Percentiles rank a stretch among this genome's conserved stretches.
Conservation (phyloP, 2,113 vertebrate genomes). For the Syrrhaptes paradoxus region DNA sequence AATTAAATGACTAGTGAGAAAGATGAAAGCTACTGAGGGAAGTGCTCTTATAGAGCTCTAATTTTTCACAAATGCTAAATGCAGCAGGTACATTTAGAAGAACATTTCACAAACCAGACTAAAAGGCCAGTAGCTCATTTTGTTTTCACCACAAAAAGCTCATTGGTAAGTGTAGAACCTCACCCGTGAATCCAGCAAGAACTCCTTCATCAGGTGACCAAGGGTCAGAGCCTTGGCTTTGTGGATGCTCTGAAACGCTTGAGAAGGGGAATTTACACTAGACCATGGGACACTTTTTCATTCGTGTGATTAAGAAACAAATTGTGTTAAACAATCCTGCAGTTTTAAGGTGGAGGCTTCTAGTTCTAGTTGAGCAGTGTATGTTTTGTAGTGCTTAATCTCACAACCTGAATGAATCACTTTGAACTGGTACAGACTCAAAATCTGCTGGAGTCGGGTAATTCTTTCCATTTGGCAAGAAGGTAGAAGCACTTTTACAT, state of each 20-base stretch:
- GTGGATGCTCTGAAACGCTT: neutral
- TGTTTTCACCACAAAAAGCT: neutral
- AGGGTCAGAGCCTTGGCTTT: neutral
- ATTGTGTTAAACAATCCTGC: neutral
- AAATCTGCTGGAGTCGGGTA: neutral
- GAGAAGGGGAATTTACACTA: neutral
- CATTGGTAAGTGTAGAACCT: neutral
- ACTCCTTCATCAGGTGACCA: neutral
- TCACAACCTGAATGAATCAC: neutral
- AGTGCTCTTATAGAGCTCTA: accelerated
- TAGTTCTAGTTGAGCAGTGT: neutral
- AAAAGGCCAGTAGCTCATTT: neutral
- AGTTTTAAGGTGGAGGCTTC: neutral
- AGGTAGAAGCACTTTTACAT: neutral
- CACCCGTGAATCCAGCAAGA: neutral
- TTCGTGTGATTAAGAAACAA: neutral
- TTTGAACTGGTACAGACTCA: neutral
- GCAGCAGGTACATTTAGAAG: neutral
- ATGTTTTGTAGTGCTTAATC: neutral
- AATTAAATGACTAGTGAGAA: neutral
- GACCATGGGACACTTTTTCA: neutral
- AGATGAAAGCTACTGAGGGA: neutral
- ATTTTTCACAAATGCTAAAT: neutral
- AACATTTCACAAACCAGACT: neutral
- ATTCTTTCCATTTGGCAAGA: neutral